Conservation (phyloP, 2,113 vertebrate genomes). For the Sorex fumeus region DNA sequence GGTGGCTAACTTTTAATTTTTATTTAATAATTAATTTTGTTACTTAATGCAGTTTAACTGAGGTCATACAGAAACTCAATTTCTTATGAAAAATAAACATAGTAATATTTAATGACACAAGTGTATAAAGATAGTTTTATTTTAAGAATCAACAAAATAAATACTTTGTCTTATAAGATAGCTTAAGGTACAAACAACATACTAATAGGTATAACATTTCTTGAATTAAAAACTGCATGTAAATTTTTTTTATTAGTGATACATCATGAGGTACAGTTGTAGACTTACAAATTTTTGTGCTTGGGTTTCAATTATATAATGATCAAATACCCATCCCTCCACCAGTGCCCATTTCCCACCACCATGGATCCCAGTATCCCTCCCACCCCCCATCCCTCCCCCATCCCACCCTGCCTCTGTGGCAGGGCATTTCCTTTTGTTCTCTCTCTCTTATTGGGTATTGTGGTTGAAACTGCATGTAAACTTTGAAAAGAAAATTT, state of each 20-base stretch:
- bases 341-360: too few species aligned
- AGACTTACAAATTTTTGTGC: too few species aligned
- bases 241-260: too few species aligned
- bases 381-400: too few species aligned
- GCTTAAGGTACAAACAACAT: background rate
- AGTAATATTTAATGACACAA: background rate
- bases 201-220: background rate
- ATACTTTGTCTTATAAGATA: background rate
- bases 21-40: background rate
- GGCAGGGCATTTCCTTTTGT: too few species aligned
- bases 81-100: background rate
- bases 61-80: background rate
- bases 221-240: background rate
- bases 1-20: background rate
- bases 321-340: too few species aligned
- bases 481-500: background rate
- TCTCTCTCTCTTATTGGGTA: too few species aligned
- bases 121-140: conserved; percentile 24
- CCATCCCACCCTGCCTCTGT: too few species aligned
- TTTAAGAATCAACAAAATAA: conserved; percentile 36
- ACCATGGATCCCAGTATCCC: too few species aligned
- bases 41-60: background rate
- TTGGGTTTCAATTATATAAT: too few species aligned
- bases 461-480: background rate
- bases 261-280: too few species aligned